Percentiles rank a stretch among this genome's conserved stretches.
These are phyloP conservation scores for Penaeus indicus DNA, from an alignment of 1,140 invertebrate genomes.

Conservation along the genomic window DNA sequence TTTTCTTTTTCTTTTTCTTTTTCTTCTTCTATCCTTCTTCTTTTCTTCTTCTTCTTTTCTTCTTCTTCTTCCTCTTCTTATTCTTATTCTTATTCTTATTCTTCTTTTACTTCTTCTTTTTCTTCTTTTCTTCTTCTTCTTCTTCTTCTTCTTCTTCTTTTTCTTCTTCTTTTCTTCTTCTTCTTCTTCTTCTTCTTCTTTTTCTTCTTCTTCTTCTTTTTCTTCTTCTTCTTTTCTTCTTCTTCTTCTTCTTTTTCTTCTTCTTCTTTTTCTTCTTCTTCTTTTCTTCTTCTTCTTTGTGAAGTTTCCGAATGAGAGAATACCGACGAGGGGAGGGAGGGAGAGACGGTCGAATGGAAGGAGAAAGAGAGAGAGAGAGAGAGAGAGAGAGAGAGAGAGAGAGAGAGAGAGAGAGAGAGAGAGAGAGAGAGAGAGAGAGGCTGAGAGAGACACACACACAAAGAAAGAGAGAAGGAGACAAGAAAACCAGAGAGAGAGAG, in stretches of 20 bases:
- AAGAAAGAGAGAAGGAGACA: too few species aligned
- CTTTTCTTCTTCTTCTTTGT: conserved; percentile 7
- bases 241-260: not conserved
- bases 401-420: too few species aligned
- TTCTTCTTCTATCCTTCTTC: not conserved
- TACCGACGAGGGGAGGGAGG: too few species aligned
- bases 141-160: not conserved
- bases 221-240: not conserved
- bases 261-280: not conserved
- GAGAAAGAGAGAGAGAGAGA: too few species aligned
- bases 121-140: not conserved
- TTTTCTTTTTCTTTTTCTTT: not conserved
- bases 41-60: not conserved
- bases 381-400: too few species aligned
- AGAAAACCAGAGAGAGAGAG: too few species aligned
- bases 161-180: not conserved
- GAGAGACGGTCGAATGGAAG: too few species aligned
- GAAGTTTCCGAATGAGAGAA: not conserved
- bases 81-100: too few species aligned
- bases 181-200: not conserved
- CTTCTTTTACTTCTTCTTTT: not conserved
- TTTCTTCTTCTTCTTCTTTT: not conserved
- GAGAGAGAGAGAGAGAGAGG: too few species aligned
- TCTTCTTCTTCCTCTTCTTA: not conserved
- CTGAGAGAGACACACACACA: too few species aligned